Conservation (phyloP, 2,888 invertebrate genomes). For the Heliconius erato region DNA sequence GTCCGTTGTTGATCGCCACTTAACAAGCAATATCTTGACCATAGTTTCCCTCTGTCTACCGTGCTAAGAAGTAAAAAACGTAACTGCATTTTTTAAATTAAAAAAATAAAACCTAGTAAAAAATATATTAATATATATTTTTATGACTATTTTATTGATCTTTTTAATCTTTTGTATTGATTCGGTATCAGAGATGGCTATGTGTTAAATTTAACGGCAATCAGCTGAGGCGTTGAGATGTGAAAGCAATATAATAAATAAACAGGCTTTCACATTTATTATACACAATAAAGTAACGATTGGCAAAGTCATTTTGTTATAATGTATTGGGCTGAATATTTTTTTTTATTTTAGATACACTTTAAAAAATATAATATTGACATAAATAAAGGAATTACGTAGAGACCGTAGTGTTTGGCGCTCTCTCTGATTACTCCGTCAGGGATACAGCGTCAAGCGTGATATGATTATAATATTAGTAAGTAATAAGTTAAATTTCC, state of each 20-base stretch:
- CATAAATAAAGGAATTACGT: too few species aligned
- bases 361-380: too few species aligned
- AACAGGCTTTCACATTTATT: constrained; percentile 15
- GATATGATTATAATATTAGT: not conserved
- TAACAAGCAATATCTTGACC: too few species aligned
- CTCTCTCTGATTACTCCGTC: too few species aligned
- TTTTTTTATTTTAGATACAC: not conserved
- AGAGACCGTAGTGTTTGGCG: too few species aligned
- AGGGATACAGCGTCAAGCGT: not conserved
- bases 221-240: not conserved
- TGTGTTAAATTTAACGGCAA: constrained; percentile 24
- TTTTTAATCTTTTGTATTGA: not conserved
- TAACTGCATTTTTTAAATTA: too few species aligned
- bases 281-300: not conserved
- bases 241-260: constrained; percentile 21
- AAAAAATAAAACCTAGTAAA: not conserved
- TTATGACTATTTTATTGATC: not conserved
- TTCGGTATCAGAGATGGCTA: not conserved
- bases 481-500: not conserved
- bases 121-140: too few species aligned
- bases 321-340: too few species aligned
- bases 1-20: too few species aligned
- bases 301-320: not conserved
- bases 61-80: too few species aligned
- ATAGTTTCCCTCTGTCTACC: too few species aligned